A percentile compares a stretch with the other conserved stretches of the same genome.
Evolutionary conservation across 2,113 vertebrate genomes (phyloP).

Genomic region (Podocnemis expansa): DNA sequence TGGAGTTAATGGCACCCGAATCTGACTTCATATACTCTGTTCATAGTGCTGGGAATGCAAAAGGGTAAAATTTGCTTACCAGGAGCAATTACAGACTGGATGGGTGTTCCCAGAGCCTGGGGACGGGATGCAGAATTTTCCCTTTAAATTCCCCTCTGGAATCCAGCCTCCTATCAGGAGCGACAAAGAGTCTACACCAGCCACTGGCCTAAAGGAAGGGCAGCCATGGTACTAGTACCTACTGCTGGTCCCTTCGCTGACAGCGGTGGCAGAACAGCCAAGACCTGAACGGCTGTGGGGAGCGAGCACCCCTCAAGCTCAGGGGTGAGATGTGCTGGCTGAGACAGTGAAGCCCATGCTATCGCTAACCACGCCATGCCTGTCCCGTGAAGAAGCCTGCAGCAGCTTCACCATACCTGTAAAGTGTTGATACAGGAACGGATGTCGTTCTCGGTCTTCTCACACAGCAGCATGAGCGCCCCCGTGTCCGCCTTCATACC

Average conservation of each 20-base stretch:
- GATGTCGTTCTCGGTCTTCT: constrained; percentile 95
- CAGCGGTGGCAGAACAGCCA: too few species aligned
- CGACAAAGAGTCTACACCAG: fast-evolving
- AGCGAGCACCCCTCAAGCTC: too few species aligned
- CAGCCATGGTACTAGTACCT: too few species aligned
- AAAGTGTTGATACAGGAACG: constrained; percentile 94
- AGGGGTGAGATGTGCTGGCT: neutral
- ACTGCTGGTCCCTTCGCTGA: too few species aligned
- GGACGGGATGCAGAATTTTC: neutral
- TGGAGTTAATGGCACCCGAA: fast-evolving
- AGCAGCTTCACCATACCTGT: constrained; percentile 81
- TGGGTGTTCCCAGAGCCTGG: fast-evolving
- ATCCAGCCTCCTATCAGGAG: fast-evolving
- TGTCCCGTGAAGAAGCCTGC: neutral
- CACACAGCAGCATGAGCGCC: constrained; percentile 85
- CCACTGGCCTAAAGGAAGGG: neutral
- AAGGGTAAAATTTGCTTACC: neutral
- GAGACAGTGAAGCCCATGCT: too few species aligned
- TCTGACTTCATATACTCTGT: neutral
- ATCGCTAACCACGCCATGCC: too few species aligned
- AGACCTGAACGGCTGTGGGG: neutral
- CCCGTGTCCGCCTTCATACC: constrained; percentile 86
- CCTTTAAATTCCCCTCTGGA: too few species aligned
- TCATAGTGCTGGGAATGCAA: neutral
- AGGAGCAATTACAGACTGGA: neutral